These are phyloP conservation scores for Phoxinus dragarum DNA, from an alignment of 2,797 vertebrate species.

Conservation along the genomic window DNA sequence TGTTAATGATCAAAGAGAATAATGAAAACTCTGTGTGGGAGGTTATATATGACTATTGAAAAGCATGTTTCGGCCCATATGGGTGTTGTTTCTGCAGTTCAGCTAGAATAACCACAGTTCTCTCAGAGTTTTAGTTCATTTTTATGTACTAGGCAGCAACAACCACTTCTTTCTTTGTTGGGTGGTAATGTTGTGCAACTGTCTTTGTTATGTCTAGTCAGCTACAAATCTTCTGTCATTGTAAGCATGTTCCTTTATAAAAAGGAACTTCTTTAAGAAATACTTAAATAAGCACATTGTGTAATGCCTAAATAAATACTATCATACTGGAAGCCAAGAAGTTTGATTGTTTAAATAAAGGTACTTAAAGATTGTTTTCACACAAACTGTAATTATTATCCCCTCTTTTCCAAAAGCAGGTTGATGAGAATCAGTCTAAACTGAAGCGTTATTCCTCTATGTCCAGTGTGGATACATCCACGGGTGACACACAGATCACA, in stretches of 20 bases:
- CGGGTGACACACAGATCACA: conserved; percentile 85
- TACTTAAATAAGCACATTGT: conserved; percentile 1
- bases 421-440: conserved; percentile 73
- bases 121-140: not conserved
- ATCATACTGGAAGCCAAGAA: not conserved
- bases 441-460: conserved; percentile 92
- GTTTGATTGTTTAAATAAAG: conserved; percentile 4
- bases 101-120: not conserved
- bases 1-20: not conserved
- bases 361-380: not conserved
- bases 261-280: not conserved
- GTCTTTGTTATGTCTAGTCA: conserved; percentile 34
- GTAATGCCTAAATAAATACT: not conserved
- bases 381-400: not conserved
- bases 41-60: not conserved
- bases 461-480: conserved; percentile 89
- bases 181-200: not conserved
- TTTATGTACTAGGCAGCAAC: not conserved
- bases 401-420: conserved; percentile 66
- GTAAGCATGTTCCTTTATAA: conserved; percentile 6
- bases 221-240: not conserved
- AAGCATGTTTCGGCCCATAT: not conserved
- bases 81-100: not conserved
- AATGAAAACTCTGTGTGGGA: not conserved
- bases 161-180: conserved; percentile 19